These are phyloP conservation scores for Calvadosia cruxmelitensis DNA, from an alignment of 30 jellyfish, hydroid and myxozoan genomes.

Conservation along the genomic window DNA sequence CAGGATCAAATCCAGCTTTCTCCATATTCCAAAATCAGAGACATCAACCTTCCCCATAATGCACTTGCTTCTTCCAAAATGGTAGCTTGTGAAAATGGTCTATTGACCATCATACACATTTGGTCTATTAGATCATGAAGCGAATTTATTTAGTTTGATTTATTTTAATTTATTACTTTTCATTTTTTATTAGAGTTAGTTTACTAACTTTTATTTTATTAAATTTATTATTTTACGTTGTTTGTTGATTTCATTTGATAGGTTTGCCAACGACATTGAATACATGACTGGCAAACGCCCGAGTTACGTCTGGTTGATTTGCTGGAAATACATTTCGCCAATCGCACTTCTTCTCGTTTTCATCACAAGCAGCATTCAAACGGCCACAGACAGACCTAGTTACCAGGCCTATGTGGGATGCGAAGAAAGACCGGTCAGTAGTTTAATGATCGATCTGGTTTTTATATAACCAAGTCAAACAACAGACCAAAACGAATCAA, in stretches of 20 bases:
- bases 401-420: constrained; percentile 82
- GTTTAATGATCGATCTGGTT: too few species aligned
- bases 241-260: background rate
- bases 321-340: constrained; percentile 95
- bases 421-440: constrained; percentile 20
- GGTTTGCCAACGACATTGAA: constrained; percentile 77
- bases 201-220: background rate
- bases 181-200: background rate
- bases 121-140: too few species aligned
- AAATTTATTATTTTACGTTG: background rate
- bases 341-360: constrained; percentile 63
- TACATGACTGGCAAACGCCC: constrained; percentile 95
- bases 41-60: too few species aligned
- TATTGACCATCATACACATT: too few species aligned
- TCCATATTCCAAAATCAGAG: too few species aligned
- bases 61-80: too few species aligned
- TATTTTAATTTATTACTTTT: background rate
- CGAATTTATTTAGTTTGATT: too few species aligned
- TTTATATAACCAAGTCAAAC: too few species aligned
- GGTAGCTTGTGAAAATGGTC: too few species aligned
- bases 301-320: constrained; percentile 60
- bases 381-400: constrained; percentile 38
- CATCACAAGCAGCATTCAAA: constrained; percentile 49
- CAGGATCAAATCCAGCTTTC: too few species aligned
- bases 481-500: too few species aligned